phyloP scores from a whole-genome alignment of 1,140 invertebrate species.

The Gryon sp. region DNA sequence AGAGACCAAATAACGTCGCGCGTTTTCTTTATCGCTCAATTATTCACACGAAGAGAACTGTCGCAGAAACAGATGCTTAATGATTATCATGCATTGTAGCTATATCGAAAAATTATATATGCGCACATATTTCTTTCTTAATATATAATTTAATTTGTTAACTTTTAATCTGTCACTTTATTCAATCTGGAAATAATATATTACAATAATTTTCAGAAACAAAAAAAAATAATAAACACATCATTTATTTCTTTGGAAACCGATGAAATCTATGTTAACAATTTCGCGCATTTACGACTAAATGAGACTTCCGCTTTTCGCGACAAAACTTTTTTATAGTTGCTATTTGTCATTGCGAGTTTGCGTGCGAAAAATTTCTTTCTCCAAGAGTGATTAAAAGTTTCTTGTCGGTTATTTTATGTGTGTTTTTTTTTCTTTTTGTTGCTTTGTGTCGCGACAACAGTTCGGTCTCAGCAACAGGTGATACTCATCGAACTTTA shows the following conservation, averaged over 20 bases:
- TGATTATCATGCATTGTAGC: conserved; percentile 5
- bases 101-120: not conserved
- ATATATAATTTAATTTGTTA: too few species aligned
- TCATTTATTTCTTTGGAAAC: conserved; percentile 10
- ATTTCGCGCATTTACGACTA: conserved; percentile 39
- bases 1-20: conserved; percentile 1
- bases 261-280: conserved; percentile 20
- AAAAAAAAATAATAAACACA: conserved; percentile 3
- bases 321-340: conserved; percentile 32
- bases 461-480: conserved; percentile 31
- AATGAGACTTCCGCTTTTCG: conserved; percentile 12
- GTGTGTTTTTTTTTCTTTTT: too few species aligned
- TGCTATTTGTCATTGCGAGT: conserved; percentile 39
- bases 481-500: conserved; percentile 50
- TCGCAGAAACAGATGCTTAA: conserved; percentile 20
- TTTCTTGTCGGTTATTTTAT: conserved; percentile 35
- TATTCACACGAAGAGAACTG: conserved; percentile 16
- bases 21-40: conserved; percentile 19
- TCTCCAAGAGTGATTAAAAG: conserved; percentile 51
- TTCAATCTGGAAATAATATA: too few species aligned
- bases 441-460: conserved; percentile 2
- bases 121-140: conserved; percentile 4
- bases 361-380: conserved; percentile 50
- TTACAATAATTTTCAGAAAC: too few species aligned
- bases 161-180: too few species aligned